phyloP scores from a whole-genome alignment of 35 echinoderm and acorn worm genomes.

The Ophioderma brevispina region DNA sequence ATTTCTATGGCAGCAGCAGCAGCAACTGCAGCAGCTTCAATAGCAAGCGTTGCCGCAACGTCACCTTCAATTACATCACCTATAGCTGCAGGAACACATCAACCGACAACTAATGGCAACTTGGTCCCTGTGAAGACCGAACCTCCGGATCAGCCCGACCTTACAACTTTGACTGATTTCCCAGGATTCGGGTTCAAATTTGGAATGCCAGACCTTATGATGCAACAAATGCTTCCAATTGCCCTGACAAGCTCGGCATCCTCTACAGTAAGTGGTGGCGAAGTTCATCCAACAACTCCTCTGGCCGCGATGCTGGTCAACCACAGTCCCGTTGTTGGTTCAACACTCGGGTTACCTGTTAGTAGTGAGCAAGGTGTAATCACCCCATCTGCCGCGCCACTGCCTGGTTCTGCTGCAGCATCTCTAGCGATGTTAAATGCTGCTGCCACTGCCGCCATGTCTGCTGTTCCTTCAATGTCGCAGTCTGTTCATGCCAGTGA shows the following conservation, averaged over 20 bases:
- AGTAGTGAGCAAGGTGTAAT: neutral
- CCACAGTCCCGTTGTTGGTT: neutral
- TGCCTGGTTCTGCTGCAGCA: neutral
- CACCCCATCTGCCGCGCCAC: neutral
- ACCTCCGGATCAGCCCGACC: slow-evolving; percentile 1
- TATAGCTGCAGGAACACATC: too few relatives aligned
- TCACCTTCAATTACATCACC: neutral
- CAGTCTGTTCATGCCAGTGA: neutral
- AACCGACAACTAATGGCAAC: neutral
- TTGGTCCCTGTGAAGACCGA: slow-evolving; percentile 5
- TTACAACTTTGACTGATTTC: slow-evolving; percentile 31
- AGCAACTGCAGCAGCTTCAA: neutral
- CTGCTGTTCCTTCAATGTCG: neutral
- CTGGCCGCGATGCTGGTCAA: neutral
- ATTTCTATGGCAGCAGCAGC: neutral
- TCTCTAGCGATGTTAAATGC: neutral
- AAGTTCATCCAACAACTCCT: neutral
- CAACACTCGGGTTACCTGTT: neutral
- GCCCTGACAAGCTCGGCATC: neutral
- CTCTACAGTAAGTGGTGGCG: neutral
- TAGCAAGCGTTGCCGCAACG: neutral
- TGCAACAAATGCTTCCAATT: slow-evolving; percentile 24
- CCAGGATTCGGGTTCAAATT: slow-evolving; percentile 33
- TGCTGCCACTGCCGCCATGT: neutral
- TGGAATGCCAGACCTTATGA: neutral